Base-by-base conservation (phyloP, 2,797 vertebrate genomes). In the Echiichthys vipera region DNA sequence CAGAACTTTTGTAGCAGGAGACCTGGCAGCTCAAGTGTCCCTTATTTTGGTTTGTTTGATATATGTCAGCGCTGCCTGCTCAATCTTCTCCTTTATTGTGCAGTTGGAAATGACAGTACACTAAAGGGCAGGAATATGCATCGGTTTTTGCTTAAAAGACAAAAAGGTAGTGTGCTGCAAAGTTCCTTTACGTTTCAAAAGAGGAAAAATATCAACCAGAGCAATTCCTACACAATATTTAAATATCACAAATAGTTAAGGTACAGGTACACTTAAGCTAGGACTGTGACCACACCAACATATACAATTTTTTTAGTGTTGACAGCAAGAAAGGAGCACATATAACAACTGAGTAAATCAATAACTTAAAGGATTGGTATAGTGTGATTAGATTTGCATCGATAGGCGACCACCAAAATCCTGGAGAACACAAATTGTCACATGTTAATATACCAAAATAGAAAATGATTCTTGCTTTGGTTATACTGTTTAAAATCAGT, bases 11-110 rank as follows among this genome's bases (percentile, higher is more conserved):
- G 24, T 43, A 20, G 8, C 14, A 51, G 24, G 3, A 20, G 15
- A 65, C 37, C 55, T 39, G 34, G 45, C 29, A 45, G 49, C 10
- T 7, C 42, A 7, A 17, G 57, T 46, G 59, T 50, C 25, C 36
- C 37, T 42, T 30, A 4, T n/a, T 46, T 22, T 51, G 42, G n/a
- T 66, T 61, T 70, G 22, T 71, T 61, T 65, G 4, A 66, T 30
- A 27, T 20, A 61, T 34, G 49, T 65, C 11, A 40, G 5, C 20
- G 20, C n/a, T 11, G 14, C 32, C 22, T n/a, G 50, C 37, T 34
- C 24, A 50, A 10, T 46, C 15, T 32, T 40, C 12, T 15, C 15
- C 6, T 51, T 39, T 46, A 37, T 25, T 56, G 8, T 32, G 17
- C 14, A 30, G 37, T 5, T 72, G 17, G 20, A 66, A 63, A 39